Conservation (phyloP, 2,888 invertebrate species). For the Rapana venosa region DNA sequence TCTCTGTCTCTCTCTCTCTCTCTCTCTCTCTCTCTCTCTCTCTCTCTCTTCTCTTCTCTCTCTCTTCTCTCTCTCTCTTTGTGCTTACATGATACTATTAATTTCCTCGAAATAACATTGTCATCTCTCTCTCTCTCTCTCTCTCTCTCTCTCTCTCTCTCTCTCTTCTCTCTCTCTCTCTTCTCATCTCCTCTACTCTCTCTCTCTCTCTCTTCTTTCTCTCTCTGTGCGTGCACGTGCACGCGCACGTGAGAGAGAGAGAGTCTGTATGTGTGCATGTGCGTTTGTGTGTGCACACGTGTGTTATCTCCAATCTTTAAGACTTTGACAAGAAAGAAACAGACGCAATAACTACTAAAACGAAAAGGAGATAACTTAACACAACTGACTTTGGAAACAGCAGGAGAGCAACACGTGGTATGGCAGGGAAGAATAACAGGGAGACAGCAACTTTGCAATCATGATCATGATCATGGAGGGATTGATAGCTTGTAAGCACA, state of each 20-base stretch:
- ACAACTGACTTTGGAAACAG: no score
- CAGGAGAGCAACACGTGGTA: no score
- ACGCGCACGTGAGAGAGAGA: no score
- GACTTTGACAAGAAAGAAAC: no score
- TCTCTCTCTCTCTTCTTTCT: no score
- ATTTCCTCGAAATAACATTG: neutral
- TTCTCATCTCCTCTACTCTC: neutral
- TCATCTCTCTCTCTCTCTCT: neutral
- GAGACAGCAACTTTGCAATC: no score
- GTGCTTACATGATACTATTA: neutral
- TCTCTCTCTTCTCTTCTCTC: neutral
- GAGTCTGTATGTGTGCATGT: neutral
- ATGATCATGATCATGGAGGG: no score
- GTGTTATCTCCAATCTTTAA: neutral
- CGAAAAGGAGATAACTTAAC: no score
- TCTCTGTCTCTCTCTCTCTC: constrained; percentile 5
- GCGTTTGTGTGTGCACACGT: neutral
- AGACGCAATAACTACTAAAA: no score
- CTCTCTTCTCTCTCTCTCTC: neutral
- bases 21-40: neutral
- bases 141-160: neutral
- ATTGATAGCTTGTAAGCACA: no score
- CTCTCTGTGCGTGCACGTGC: no score
- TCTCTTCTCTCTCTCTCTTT: neutral
- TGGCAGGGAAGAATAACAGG: no score